Evolutionary conservation across 2,888 invertebrate genomes (phyloP), one percentile per base, ranked within the genome.

Genomic region (Scrobipalpa atriplicella): DNA sequence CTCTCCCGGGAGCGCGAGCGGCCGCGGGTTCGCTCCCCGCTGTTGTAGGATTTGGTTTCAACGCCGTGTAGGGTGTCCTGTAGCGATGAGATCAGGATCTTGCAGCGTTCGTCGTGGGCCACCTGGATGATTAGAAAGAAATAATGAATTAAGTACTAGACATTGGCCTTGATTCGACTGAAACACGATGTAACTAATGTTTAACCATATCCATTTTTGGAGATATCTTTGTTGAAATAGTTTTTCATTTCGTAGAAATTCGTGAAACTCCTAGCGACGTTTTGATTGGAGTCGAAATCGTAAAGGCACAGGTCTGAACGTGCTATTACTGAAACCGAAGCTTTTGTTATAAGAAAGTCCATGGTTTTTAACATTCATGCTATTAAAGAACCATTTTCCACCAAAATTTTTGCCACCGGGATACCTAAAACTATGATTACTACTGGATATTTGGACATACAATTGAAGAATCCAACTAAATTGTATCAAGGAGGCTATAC

Each of bases 31-130:
- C 90, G 79, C 69, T 90, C 85, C 65, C 81, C 85, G 54, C 95
- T 95, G 74, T 97, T 98, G 85, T 99, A 99, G 75, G 98, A 98
- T 92, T 99, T 99, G 47, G 98, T 97, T 93, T 99, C 99, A 13
- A 99, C 98, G 62, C 99, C 99, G 85, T 98, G 97, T 52, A 99
- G 93, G 0, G 99, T 99, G 84, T 99, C 99, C 89, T 99, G 98
- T 1, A 99, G 94, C 0, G 99, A 98, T 76, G 98, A 98, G 73
- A 99, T 98, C 66, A 99, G 93, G 76, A 99, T 99, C 92, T 99
- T 99, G 93, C 99, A 99, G 54, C 99, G 95, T 84, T 99, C 99
- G 88, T 99, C 99, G 77, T 96, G 96, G 0, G 98, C 97, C 60
- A 98, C 97, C 91, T 94, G 75, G 0, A 13, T 2, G 58, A n/a